Evolutionary conservation across 2,113 vertebrate genomes (phyloP).

Genomic region (Alligator mississippiensis): DNA sequence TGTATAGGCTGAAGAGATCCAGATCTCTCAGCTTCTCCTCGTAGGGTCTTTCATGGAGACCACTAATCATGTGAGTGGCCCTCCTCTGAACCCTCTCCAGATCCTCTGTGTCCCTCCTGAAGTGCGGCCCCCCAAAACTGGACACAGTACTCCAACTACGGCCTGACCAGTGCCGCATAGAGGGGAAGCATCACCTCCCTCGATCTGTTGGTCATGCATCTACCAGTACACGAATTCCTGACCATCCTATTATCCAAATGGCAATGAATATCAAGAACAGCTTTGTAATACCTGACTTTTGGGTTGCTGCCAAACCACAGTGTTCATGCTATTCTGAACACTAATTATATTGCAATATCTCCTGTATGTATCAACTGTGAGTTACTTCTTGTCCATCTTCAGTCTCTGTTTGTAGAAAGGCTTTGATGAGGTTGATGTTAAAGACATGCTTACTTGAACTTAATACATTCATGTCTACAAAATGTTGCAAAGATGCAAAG

Average conservation of each 20-base stretch:
- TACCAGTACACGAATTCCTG: too few relatives aligned
- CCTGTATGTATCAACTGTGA: slow-evolving; percentile 12
- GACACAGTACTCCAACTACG: too few relatives aligned
- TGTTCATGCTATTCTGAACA: not conserved
- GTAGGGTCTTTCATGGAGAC: too few relatives aligned
- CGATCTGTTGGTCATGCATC: too few relatives aligned
- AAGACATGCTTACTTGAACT: slow-evolving; percentile 62
- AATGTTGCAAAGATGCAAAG: slow-evolving; percentile 54
- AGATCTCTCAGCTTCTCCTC: too few relatives aligned
- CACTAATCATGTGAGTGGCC: too few relatives aligned
- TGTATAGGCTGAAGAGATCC: too few relatives aligned
- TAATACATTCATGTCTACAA: slow-evolving; percentile 58
- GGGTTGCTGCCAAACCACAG: not conserved
- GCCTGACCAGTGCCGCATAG: too few relatives aligned
- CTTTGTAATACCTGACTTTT: not conserved
- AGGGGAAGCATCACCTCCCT: too few relatives aligned
- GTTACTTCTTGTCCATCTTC: slow-evolving; percentile 44
- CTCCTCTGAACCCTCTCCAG: too few relatives aligned
- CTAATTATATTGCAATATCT: not conserved
- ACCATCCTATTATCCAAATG: not conserved
- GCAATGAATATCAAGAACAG: not conserved
- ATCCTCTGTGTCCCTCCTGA: too few relatives aligned
- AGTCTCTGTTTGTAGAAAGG: slow-evolving; percentile 49
- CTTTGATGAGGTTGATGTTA: slow-evolving; percentile 33
- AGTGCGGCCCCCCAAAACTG: too few relatives aligned